Percentiles rank a stretch among this genome's conserved stretches.
phyloP scores from a whole-genome alignment of 2,888 invertebrate genomes.

The Amblyjoppa proteus region DNA sequence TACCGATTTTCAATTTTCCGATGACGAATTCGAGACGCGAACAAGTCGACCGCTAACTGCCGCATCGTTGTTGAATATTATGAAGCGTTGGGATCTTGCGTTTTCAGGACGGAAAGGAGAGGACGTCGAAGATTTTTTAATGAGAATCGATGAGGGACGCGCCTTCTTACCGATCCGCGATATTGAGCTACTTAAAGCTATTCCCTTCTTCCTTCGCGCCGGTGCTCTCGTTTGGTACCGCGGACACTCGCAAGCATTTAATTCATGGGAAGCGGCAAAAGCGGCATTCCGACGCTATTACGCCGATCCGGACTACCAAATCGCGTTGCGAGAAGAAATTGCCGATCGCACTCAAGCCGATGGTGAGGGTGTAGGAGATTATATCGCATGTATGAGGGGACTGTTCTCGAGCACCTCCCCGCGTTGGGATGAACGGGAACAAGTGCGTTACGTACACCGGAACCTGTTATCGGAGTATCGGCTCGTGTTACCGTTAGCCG shows the following conservation, averaged over 20 bases:
- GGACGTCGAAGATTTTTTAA: neutral
- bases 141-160: neutral
- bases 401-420: slow-evolving; percentile 12
- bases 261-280: neutral
- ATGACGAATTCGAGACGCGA: neutral
- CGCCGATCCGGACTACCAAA: slow-evolving; percentile 44
- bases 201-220: neutral
- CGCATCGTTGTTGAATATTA: neutral
- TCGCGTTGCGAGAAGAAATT: slow-evolving; percentile 25
- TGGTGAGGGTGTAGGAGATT: slow-evolving; percentile 22
- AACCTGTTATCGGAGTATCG: slow-evolving; percentile 15
- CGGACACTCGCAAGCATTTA: neutral
- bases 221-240: neutral
- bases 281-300: neutral
- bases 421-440: slow-evolving; percentile 19
- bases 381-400: slow-evolving; percentile 2
- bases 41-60: neutral
- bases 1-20: neutral
- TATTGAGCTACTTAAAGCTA: neutral
- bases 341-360: slow-evolving; percentile 31
- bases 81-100: neutral
- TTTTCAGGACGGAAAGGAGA: neutral
- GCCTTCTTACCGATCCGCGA: neutral
- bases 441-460: slow-evolving; percentile 28
- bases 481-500: neutral